These are phyloP conservation scores for Xiphydria camelus DNA, from an alignment of 2,888 invertebrate genomes.

Conservation along the genomic window DNA sequence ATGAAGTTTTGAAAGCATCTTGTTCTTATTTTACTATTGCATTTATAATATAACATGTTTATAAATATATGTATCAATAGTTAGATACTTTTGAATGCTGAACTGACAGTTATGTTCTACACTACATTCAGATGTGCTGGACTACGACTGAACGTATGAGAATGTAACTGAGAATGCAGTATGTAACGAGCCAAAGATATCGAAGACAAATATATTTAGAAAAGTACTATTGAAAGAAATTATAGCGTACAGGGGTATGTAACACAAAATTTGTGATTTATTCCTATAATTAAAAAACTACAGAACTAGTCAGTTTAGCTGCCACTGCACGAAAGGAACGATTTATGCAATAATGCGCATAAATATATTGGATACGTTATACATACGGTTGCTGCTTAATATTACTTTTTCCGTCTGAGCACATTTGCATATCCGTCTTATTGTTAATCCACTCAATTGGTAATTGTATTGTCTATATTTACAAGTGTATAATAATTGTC, in stretches of 20 bases:
- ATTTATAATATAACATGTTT: too few species aligned
- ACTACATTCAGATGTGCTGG: too few species aligned
- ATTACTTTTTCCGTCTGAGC: slow-evolving; percentile 34
- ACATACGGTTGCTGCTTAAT: slow-evolving; percentile 27
- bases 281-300: slow-evolving; percentile 39
- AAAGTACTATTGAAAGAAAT: slow-evolving; percentile 25
- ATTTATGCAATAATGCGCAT: slow-evolving; percentile 9
- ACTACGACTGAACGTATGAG: too few species aligned
- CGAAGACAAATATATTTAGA: too few species aligned
- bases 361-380: slow-evolving; percentile 43
- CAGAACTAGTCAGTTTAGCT: slow-evolving; percentile 38
- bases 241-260: slow-evolving; percentile 20
- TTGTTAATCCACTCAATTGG: slow-evolving; percentile 27
- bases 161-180: too few species aligned
- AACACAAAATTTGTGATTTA: slow-evolving; percentile 44
- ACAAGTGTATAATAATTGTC: slow-evolving; percentile 50
- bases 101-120: too few species aligned
- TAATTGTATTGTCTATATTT: slow-evolving; percentile 52
- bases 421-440: slow-evolving; percentile 28
- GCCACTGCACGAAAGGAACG: slow-evolving; percentile 11
- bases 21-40: too few species aligned
- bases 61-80: too few species aligned
- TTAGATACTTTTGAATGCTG: too few species aligned
- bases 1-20: too few species aligned
- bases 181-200: too few species aligned